phyloP scores from a whole-genome alignment of 2,888 invertebrate genomes.

The Apamea crenata region DNA sequence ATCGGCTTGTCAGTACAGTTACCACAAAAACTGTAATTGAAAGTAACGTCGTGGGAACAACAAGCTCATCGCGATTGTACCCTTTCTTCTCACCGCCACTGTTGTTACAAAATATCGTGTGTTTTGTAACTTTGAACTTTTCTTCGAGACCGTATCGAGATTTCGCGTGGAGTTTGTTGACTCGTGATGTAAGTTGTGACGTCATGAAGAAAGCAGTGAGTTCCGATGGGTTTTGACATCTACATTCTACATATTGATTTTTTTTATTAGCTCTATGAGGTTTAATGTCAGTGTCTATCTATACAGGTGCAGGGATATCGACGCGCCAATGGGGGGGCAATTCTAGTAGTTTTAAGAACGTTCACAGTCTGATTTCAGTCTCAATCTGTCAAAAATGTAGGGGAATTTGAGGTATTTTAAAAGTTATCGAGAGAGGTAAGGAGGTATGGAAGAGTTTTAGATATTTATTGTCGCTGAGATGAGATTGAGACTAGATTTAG shows the following conservation, averaged over 20 bases:
- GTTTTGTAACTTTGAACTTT: constrained; percentile 53
- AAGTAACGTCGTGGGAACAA: constrained; percentile 51
- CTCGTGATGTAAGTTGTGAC: constrained; percentile 38
- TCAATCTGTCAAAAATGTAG: too few relatives aligned
- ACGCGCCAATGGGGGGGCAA: too few relatives aligned
- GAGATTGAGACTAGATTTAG: too few relatives aligned
- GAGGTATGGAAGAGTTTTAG: too few relatives aligned
- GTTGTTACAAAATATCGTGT: constrained; percentile 41
- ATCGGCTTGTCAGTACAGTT: constrained; percentile 49
- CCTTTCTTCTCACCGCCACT: constrained; percentile 35
- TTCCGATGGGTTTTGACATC: not conserved
- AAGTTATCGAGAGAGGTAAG: too few relatives aligned
- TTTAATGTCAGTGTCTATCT: too few relatives aligned
- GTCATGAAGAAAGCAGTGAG: constrained; percentile 20
- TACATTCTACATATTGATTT: not conserved
- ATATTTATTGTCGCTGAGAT: too few relatives aligned
- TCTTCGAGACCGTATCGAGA: constrained; percentile 44
- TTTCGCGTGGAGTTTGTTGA: constrained; percentile 50
- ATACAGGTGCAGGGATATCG: too few relatives aligned
- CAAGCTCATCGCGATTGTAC: constrained; percentile 42
- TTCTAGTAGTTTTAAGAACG: too few relatives aligned
- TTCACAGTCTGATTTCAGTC: too few relatives aligned
- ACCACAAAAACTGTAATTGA: constrained; percentile 50
- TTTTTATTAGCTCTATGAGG: too few relatives aligned
- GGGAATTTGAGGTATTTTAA: too few relatives aligned